Evolutionary conservation across 2,888 invertebrate genomes (phyloP).

Genomic region (Alviniconcha strummeri): DNA sequence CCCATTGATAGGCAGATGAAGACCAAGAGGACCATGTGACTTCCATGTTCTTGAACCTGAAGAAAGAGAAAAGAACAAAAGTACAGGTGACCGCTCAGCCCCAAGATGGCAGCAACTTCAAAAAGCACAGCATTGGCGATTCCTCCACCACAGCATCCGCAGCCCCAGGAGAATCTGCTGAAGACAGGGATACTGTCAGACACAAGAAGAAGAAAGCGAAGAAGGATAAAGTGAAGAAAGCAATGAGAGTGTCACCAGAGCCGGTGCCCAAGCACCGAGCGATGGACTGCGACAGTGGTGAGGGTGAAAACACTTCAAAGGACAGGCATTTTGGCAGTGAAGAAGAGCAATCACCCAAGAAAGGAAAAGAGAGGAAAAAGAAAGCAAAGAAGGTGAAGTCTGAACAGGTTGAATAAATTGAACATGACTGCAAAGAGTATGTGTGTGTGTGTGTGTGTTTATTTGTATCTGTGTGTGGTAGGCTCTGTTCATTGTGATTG

Average conservation of each 20-base stretch:
- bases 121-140: not conserved
- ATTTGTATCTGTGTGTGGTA: too few relatives aligned
- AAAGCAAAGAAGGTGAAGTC: not conserved
- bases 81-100: not conserved
- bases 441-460: not conserved
- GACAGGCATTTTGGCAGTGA: not conserved
- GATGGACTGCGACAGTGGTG: too few relatives aligned
- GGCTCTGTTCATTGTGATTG: too few relatives aligned
- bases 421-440: not conserved
- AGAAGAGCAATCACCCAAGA: not conserved
- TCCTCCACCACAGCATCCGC: not conserved
- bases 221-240: not conserved
- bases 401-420: not conserved
- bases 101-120: not conserved
- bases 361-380: not conserved
- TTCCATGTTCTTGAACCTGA: conserved; percentile 11
- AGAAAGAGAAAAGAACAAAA: not conserved
- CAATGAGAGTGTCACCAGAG: not conserved
- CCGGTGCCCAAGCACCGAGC: too few relatives aligned
- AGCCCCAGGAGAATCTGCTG: not conserved
- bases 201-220: conserved; percentile 15
- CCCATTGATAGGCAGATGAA: not conserved
- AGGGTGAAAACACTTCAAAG: not conserved
- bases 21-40: conserved; percentile 17
- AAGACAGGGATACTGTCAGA: not conserved